phyloP scores from a whole-genome alignment of 2,888 invertebrate genomes.

The Steinernema carpocapsae region DNA sequence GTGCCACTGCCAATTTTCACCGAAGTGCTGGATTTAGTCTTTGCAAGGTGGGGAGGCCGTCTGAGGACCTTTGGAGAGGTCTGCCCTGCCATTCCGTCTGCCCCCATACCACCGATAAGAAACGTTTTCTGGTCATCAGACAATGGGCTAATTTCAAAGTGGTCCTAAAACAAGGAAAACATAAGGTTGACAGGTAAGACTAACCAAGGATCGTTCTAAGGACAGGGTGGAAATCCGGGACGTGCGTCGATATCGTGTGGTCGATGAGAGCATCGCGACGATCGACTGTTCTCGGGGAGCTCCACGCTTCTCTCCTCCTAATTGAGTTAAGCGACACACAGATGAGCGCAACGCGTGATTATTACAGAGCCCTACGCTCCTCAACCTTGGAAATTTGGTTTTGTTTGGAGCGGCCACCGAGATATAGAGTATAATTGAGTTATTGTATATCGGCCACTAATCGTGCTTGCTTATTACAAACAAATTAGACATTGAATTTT shows the following conservation, averaged over 20 bases:
- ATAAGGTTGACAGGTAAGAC: not conserved
- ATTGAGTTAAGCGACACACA: conserved; percentile 28
- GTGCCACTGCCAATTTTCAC: not conserved
- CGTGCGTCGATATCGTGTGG: conserved; percentile 28
- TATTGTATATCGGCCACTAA: conserved; percentile 27
- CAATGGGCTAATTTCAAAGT: conserved; percentile 18
- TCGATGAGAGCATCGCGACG: conserved; percentile 30
- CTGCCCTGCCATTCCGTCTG: not conserved
- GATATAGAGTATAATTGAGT: not conserved
- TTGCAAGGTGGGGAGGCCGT: conserved; percentile 8
- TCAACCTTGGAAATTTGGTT: not conserved
- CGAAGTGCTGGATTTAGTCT: conserved; percentile 11
- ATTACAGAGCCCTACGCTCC: conserved; percentile 3
- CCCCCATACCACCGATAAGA: conserved; percentile 9
- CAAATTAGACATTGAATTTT: not conserved
- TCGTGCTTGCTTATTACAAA: not conserved
- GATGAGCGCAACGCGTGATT: conserved; percentile 19
- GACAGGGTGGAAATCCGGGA: conserved; percentile 28
- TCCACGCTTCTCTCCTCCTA: conserved; percentile 5
- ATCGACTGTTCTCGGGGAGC: conserved; percentile 19
- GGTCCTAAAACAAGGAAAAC: not conserved
- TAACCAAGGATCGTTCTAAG: conserved; percentile 22
- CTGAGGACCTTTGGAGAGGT: not conserved
- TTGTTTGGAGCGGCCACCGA: conserved; percentile 10
- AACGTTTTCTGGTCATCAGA: conserved; percentile 13